Conservation (phyloP, 2,797 vertebrate species). For the Uromys caudimaculatus region DNA sequence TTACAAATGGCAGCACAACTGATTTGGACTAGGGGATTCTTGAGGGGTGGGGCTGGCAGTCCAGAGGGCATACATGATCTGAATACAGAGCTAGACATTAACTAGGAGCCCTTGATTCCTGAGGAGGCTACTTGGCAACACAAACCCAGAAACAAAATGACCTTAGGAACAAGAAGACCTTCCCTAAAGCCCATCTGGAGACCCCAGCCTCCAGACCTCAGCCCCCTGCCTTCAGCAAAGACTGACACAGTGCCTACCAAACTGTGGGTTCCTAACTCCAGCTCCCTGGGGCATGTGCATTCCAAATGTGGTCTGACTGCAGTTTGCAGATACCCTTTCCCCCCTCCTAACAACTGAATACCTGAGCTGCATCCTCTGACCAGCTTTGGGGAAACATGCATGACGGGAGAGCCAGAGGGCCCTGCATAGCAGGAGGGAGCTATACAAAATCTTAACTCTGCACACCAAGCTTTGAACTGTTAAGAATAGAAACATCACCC, state of each 20-base stretch:
- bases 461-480: not conserved
- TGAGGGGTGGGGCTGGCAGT: not conserved
- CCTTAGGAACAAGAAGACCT: not conserved
- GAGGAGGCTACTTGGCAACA: not conserved
- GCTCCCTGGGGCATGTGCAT: not conserved
- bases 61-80: not conserved
- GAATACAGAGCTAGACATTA: not conserved
- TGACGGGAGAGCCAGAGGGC: not conserved
- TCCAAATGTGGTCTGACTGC: not conserved
- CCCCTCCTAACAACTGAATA: not conserved
- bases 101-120: not conserved
- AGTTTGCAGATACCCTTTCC: not conserved
- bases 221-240: not conserved
- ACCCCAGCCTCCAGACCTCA: not conserved
- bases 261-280: not conserved
- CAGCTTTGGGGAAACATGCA: not conserved
- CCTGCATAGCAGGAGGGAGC: not conserved
- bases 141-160: not conserved
- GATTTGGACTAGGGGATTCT: not conserved
- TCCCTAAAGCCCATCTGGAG: not conserved
- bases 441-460: not conserved
- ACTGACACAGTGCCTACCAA: not conserved
- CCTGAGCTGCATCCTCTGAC: not conserved
- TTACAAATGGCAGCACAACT: not conserved
- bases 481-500: accelerated